phyloP scores from a whole-genome alignment of 2,888 invertebrate genomes.

The Halocaridina rubra region DNA sequence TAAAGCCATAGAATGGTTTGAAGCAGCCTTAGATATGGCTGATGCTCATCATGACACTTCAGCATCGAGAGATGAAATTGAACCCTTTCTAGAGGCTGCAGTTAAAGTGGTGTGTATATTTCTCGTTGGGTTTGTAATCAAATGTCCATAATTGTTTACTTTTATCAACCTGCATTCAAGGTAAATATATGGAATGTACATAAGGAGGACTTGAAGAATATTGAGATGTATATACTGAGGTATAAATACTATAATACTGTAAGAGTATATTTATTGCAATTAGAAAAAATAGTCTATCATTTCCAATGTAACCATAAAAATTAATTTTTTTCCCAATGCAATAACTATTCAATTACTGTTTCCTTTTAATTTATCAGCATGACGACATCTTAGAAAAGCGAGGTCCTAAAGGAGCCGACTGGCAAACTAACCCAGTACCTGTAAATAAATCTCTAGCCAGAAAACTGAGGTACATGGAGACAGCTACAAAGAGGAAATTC shows the following conservation, averaged over 20 bases:
- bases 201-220: too few relatives aligned
- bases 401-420: conserved; percentile 65
- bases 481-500: not conserved
- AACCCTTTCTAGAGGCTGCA: conserved; percentile 66
- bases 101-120: conserved; percentile 67
- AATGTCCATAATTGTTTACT: too few relatives aligned
- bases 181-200: too few relatives aligned
- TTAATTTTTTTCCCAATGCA: too few relatives aligned
- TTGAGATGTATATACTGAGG: too few relatives aligned
- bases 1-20: conserved; percentile 67
- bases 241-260: too few relatives aligned
- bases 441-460: conserved; percentile 65
- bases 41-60: conserved; percentile 65
- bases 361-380: too few relatives aligned
- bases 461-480: conserved; percentile 51
- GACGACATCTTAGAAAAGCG: conserved; percentile 66
- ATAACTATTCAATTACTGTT: not conserved
- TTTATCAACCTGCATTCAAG: too few relatives aligned
- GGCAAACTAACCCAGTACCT: conserved; percentile 66
- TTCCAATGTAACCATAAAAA: too few relatives aligned
- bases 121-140: too few relatives aligned
- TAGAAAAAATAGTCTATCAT: too few relatives aligned
- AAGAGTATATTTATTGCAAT: too few relatives aligned
- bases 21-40: conserved; percentile 66
- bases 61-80: conserved; percentile 66